phyloP scores from a whole-genome alignment of 2,888 invertebrate species.

The Sphaerophoria taeniata region DNA sequence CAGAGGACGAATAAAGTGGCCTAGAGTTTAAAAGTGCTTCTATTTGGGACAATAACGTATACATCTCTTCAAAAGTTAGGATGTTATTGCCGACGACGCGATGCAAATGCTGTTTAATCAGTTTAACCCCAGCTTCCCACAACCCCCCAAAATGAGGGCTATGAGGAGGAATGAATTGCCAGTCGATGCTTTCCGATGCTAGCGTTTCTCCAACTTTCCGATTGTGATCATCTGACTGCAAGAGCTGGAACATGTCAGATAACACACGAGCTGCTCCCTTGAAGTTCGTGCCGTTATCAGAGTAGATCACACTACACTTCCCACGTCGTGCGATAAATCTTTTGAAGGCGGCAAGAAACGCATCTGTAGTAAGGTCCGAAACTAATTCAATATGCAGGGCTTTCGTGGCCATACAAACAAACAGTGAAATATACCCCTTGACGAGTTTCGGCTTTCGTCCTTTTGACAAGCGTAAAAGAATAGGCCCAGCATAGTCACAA shows the following conservation, averaged over 20 bases:
- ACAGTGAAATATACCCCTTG: neutral
- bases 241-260: neutral
- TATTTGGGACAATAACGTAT: neutral
- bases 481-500: constrained; percentile 1
- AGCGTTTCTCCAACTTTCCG: neutral
- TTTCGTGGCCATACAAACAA: neutral
- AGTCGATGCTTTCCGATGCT: neutral
- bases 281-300: neutral
- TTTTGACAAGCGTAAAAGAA: neutral
- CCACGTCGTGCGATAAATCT: constrained; percentile 1
- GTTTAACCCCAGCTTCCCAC: neutral
- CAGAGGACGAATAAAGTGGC: neutral
- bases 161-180: neutral
- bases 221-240: neutral
- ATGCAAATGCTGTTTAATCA: neutral
- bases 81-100: neutral
- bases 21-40: neutral
- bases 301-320: constrained; percentile 1
- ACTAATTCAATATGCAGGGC: neutral
- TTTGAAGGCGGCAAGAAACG: neutral
- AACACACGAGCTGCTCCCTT: neutral
- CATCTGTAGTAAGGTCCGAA: neutral
- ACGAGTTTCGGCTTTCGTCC: neutral
- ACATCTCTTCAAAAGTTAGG: neutral
- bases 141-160: neutral